Conservation (phyloP, 2,113 vertebrate genomes). For the Pontoporia blainvillei region DNA sequence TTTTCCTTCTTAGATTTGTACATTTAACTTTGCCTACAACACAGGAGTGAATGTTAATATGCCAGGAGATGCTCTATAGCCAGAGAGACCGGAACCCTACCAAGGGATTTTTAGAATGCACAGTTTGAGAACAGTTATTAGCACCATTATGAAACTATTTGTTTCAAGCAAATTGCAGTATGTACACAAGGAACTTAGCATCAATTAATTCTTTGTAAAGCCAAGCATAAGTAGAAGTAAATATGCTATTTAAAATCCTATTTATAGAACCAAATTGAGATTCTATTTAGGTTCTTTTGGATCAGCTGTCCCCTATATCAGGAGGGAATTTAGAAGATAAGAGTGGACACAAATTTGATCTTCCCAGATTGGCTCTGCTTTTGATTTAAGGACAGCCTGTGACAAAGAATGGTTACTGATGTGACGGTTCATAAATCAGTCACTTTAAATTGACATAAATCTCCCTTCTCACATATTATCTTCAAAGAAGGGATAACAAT, state of each 20-base stretch:
- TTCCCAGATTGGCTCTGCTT: not conserved
- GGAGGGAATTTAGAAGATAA: not conserved
- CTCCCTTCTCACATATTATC: not conserved
- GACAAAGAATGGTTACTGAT: not conserved
- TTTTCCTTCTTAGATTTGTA: not conserved
- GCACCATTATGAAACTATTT: not conserved
- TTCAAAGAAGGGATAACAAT: not conserved
- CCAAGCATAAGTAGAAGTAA: not conserved
- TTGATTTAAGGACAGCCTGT: not conserved
- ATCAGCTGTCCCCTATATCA: not conserved
- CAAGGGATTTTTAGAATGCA: not conserved
- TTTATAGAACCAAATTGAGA: not conserved
- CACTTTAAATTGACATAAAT: not conserved
- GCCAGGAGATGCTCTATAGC: not conserved
- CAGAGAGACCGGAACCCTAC: not conserved
- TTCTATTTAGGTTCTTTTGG: not conserved
- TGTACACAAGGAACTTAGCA: not conserved
- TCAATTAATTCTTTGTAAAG: not conserved
- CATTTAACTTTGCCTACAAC: not conserved
- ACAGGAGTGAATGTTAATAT: not conserved
- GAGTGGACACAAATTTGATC: not conserved
- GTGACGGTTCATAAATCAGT: not conserved
- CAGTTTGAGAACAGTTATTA: not conserved
- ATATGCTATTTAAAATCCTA: not conserved
- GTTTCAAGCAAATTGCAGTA: not conserved